Evolutionary conservation across 2,888 invertebrate genomes (phyloP), one percentile per base, ranked within the genome.

Genomic region (Hemithea aestivaria): DNA sequence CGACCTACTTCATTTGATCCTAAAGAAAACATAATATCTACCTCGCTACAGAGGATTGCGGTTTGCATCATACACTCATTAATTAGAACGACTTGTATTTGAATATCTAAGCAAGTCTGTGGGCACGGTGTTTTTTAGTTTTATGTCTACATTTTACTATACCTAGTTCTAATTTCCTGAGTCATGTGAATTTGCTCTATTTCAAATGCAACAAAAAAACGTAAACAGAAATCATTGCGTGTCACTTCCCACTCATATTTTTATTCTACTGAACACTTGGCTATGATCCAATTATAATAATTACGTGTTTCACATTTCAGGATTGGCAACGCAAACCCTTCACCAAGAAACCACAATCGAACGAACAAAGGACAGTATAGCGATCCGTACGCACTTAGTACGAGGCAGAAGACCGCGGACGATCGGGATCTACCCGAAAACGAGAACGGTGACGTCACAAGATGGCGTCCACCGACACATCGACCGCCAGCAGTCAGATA

Each of bases 401-500:
- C 73, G 70, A 72, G 82, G 80, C 76, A 50, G 70, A 68, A 78
- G 84, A 87, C 85, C 88, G 88, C 84, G 81, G 87, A 73, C 87
- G 75, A 53, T 69, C 76, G 84, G 65, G 82, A 80, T 77, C 48
- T 56, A 56, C 73, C 78, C 76, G 74, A 78, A 73, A 66, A 80
- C 82, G 81, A 83, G 61, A 50, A 49, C 67, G 84, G 84, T 75
- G 85, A 75, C 83, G 83, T 65, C 73, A 60, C 6, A 53, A 21
- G 28, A 81, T 87, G 87, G 77, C 87, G 83, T 82, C 85, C 60
- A 83, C 84, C 82, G 83, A 83, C 76, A 79, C 73, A 70, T 79
- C 85, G 85, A 87, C 85, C 85, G 75, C 87, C 84, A 76, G 75
- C 74, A 81, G 77, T 67, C 75, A 73, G 53, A 63, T 75, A 57